Conservation (phyloP, 2,888 invertebrate genomes). For the Pedicia rivosa region DNA sequence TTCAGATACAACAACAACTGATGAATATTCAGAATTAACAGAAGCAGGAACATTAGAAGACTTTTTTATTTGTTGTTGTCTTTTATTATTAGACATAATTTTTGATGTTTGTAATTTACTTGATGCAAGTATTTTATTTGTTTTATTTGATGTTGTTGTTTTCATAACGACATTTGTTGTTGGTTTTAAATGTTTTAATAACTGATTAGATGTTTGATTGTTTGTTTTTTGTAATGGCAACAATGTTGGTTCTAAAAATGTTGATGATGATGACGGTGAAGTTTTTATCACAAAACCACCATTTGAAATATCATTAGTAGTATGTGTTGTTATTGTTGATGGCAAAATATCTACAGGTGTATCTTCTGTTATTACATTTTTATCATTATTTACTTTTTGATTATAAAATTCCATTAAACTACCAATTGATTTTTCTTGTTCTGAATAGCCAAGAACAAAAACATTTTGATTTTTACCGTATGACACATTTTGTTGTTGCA, state of each 20-base stretch:
- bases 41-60: neutral
- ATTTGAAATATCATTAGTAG: conserved; percentile 12
- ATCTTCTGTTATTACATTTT: conserved; percentile 35
- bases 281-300: conserved; percentile 1
- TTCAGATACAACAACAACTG: neutral
- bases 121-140: neutral
- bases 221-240: neutral
- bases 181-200: conserved; percentile 9
- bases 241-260: conserved; percentile 3
- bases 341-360: conserved; percentile 36
- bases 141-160: conserved; percentile 8
- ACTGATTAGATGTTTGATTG: conserved; percentile 3
- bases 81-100: neutral
- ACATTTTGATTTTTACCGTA: conserved; percentile 5
- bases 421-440: no score
- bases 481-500: conserved; percentile 5
- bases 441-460: conserved; percentile 1
- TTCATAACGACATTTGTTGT: conserved; percentile 5
- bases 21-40: neutral
- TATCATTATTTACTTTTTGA: conserved; percentile 14
- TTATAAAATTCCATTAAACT: no score
- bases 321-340: conserved; percentile 15
- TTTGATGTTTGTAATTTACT: no score
- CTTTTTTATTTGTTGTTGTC: neutral
- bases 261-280: conserved; percentile 2